Percentiles rank a stretch among this genome's conserved stretches.
Conservation (phyloP, 2,113 vertebrate genomes). For the Tympanuchus pallidicinctus region DNA sequence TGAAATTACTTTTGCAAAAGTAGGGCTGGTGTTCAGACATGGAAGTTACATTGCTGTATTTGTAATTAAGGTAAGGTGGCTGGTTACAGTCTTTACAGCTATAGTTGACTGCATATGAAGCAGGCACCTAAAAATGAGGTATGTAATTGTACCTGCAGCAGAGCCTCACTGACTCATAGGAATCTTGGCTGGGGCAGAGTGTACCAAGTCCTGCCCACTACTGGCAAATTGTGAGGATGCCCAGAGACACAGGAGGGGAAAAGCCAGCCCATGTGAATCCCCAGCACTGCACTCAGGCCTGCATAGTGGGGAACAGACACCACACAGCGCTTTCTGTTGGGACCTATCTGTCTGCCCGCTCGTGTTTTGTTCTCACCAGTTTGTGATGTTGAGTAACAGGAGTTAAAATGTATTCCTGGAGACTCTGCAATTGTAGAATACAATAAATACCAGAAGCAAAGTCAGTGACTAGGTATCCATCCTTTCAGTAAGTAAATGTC, state of each 20-base stretch:
- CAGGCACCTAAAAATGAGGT: neutral
- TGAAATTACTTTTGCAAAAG: neutral
- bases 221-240: neutral
- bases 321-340: rapidly evolving
- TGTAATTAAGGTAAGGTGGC: neutral
- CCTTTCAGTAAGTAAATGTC: neutral
- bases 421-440: neutral
- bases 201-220: neutral
- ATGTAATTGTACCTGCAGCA: neutral
- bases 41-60: neutral
- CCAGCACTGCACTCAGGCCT: neutral
- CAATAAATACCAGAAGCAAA: neutral
- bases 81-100: neutral
- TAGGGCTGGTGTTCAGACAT: neutral
- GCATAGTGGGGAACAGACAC: neutral
- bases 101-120: neutral
- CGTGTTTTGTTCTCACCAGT: rapidly evolving
- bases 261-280: neutral
- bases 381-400: neutral
- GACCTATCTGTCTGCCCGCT: neutral
- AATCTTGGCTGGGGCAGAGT: neutral
- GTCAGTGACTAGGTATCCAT: neutral
- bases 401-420: neutral
- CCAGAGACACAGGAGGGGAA: neutral
- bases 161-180: neutral